These are phyloP conservation scores for Nudaria mundana DNA, from an alignment of 2,888 invertebrate species.

Conservation along the genomic window DNA sequence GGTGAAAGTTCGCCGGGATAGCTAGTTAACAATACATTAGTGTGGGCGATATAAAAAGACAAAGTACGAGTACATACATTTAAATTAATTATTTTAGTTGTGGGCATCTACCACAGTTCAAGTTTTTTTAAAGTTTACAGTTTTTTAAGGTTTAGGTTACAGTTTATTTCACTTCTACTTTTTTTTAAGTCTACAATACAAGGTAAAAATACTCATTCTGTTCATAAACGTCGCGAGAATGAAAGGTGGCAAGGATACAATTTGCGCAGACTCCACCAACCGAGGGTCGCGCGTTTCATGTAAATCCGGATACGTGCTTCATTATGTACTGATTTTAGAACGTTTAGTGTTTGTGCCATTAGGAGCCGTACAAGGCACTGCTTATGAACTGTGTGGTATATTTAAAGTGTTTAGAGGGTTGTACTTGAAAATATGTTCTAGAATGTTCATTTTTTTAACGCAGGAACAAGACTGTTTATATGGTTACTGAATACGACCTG, in stretches of 20 bases:
- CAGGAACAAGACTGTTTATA: no score
- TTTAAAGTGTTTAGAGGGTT: conserved; percentile 3
- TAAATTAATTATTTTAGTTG: no score
- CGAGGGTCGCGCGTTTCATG: conserved; percentile 54
- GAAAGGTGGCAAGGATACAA: conserved; percentile 54
- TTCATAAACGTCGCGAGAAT: conserved; percentile 55
- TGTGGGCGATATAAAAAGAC: no score
- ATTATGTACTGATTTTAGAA: conserved; percentile 68
- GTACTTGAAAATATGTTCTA: background rate
- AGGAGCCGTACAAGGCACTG: conserved; percentile 13
- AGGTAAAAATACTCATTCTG: conserved; percentile 62
- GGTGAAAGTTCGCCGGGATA: no score
- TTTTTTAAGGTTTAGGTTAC: no score
- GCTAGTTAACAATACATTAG: no score
- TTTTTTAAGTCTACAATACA: background rate
- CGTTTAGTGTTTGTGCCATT: conserved; percentile 48
- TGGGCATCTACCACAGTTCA: no score
- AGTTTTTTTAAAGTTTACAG: no score
- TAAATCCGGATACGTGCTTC: conserved; percentile 63
- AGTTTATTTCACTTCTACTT: background rate
- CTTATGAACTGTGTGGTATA: conserved; percentile 24
- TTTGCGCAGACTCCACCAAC: conserved; percentile 53
- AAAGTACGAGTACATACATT: no score
- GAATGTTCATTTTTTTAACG: no score
- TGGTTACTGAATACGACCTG: no score